A percentile compares a stretch with the other conserved stretches of the same genome.
These are phyloP conservation scores for Adelognathus sp. DNA, from an alignment of 2,888 invertebrate genomes.

Conservation along the genomic window DNA sequence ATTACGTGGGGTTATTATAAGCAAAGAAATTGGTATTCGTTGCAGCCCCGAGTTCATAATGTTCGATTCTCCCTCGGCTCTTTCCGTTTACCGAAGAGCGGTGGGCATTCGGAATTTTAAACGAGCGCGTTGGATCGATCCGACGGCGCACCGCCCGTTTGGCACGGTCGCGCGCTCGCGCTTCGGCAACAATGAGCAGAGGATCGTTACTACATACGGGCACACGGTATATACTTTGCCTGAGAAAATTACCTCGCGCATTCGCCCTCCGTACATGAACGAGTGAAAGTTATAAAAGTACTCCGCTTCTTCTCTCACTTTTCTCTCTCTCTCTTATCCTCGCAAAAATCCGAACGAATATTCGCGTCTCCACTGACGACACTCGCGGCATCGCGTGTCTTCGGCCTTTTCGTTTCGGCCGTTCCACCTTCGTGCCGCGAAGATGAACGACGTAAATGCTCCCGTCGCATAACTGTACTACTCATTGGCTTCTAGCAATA, in stretches of 20 bases:
- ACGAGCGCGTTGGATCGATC: constrained; percentile 48
- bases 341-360: constrained; percentile 25
- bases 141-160: constrained; percentile 24
- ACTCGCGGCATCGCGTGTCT: constrained; percentile 44
- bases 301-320: constrained; percentile 4
- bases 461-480: constrained; percentile 4
- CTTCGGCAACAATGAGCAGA: constrained; percentile 46
- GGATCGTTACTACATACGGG: constrained; percentile 42
- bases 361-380: constrained; percentile 26
- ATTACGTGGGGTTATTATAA: constrained; percentile 29
- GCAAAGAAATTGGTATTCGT: constrained; percentile 42
- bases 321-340: constrained; percentile 2
- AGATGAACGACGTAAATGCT: constrained; percentile 26
- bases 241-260: constrained; percentile 58
- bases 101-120: constrained; percentile 64
- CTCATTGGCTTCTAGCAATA: neutral
- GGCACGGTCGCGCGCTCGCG: constrained; percentile 39
- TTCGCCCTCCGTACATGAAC: constrained; percentile 54
- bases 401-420: neutral
- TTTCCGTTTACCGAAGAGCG: constrained; percentile 52
- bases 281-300: constrained; percentile 58
- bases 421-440: neutral
- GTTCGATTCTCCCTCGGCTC: constrained; percentile 41
- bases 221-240: constrained; percentile 54
- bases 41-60: constrained; percentile 35